Evolutionary conservation across 2,113 vertebrate genomes (phyloP), one percentile per base, ranked within the genome.

Genomic region (Pardalotus punctatus): DNA sequence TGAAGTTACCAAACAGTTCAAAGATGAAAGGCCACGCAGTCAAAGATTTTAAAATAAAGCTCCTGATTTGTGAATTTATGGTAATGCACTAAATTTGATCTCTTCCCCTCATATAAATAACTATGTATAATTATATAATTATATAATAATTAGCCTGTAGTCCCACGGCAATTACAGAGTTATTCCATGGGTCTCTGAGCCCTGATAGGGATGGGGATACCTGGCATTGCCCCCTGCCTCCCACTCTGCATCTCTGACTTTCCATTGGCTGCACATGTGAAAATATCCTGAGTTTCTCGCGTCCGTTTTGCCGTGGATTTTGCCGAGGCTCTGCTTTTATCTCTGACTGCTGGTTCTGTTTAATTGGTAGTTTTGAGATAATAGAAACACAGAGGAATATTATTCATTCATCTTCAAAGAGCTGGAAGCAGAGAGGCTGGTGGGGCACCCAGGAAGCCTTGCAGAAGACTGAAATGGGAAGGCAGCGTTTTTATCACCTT

Each of bases 1-100:
- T 94, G 85, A 95, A 88, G 94, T 88, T 93, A 90, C 76, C 88
- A 81, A 96, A 92, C 92, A 96, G 96, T 95, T 94, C 96, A 97
- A 94, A 96, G 93, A 94, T 80, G 90, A 96, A 91, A 96, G 93
- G 94, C 69, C 96, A 95, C 0, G 0, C n/a, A 90, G 94, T 90
- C 92, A 94, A 92, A 84, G 82, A 94, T 86, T 93, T 93, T 84
- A 88, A 95, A 97, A 92, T 71, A 95, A 95, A 95, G 72, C 79
- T 88, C 90, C 85, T 76, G 93, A 70, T 81, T 94, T 90, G 77
- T 86, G 90, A 88, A 81, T 93, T 94, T 88, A 92, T 96, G 82
- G 29, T 93, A 94, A 92, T 90, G 82, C 36, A 72, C 76, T 90
- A 61, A 88, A 93, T 90, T 64, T 95, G 94, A 96, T 85, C 94